These are phyloP conservation scores for Dendropsophus ebraccatus DNA, from an alignment of 2,113 vertebrate genomes.

Conservation along the genomic window DNA sequence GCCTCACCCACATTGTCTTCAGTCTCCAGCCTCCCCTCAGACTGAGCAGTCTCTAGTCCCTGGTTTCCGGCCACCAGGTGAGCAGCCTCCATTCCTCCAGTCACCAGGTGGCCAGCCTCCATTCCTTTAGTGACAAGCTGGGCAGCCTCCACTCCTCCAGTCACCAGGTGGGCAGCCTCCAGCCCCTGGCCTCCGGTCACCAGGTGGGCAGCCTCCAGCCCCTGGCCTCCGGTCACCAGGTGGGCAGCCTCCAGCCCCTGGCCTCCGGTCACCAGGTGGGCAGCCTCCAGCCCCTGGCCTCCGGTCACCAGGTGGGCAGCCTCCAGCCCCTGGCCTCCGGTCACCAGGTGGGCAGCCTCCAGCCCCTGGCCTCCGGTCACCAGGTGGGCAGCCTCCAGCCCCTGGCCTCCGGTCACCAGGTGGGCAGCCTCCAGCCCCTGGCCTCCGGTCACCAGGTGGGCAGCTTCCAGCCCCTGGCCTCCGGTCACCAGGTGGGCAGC, in stretches of 20 bases:
- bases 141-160: not conserved
- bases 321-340: not conserved
- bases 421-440: constrained; percentile 53
- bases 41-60: not conserved
- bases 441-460: not conserved
- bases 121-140: not conserved
- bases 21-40: not conserved
- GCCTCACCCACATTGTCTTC: not conserved
- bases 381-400: not conserved
- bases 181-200: not conserved
- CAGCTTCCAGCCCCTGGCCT: not conserved
- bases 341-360: not conserved
- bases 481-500: not conserved
- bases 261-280: not conserved
- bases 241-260: not conserved
- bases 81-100: not conserved
- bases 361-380: not conserved
- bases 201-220: not conserved
- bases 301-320: not conserved
- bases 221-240: not conserved
- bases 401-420: not conserved
- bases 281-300: not conserved
- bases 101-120: not conserved
- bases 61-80: not conserved
- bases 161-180: too few species aligned